Conservation (phyloP, 1,140 invertebrate species). For the Rhagoletis pomonella region DNA sequence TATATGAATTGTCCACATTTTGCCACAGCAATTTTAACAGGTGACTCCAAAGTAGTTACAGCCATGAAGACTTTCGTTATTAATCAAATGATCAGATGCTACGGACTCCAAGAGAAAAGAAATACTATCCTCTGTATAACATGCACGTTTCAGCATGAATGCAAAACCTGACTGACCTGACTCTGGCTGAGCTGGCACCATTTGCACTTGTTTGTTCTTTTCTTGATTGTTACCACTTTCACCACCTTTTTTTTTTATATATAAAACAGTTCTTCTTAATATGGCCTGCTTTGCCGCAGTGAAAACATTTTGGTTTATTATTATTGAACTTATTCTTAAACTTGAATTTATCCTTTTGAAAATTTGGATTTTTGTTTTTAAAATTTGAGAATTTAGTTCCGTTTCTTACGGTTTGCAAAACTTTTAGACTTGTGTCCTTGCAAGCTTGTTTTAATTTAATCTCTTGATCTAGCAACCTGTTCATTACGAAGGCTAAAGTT, state of each 20-base stretch:
- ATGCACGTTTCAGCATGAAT: conserved; percentile 56
- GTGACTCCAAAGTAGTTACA: conserved; percentile 44
- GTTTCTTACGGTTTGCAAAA: conserved; percentile 56
- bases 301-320: conserved; percentile 57
- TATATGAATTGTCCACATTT: conserved; percentile 58
- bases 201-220: conserved; percentile 56
- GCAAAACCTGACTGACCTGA: conserved; percentile 55
- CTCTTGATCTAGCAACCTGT: conserved; percentile 70
- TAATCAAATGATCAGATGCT: conserved; percentile 69
- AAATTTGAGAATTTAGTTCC: no score
- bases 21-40: conserved; percentile 57
- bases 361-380: neutral
- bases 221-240: neutral
- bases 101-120: conserved; percentile 70
- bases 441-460: conserved; percentile 64
- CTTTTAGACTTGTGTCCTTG: conserved; percentile 56
- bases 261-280: conserved; percentile 60
- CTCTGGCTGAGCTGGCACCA: neutral
- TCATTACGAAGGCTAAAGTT: conserved; percentile 72
- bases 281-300: conserved; percentile 61
- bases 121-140: conserved; percentile 55
- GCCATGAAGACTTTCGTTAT: conserved; percentile 62
- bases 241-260: conserved; percentile 56
- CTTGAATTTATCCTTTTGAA: neutral
- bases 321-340: conserved; percentile 49